Evolutionary conservation across 2,113 vertebrate species (phyloP).

Genomic region (Apeltes quadracus): DNA sequence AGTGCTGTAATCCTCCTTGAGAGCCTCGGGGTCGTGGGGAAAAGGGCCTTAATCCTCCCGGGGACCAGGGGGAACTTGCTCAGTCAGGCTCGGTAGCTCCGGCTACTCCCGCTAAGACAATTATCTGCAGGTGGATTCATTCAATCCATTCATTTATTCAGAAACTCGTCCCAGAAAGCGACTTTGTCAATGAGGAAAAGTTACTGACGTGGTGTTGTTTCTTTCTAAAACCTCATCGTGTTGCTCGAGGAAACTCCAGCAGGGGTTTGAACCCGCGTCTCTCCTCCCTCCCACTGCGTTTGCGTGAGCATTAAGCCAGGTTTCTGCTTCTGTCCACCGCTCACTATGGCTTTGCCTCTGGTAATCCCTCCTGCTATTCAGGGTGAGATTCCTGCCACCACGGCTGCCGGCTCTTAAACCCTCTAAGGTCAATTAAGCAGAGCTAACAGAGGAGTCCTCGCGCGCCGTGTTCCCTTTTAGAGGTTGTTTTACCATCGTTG

Average conservation of each 20-base stretch:
- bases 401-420: conserved; percentile 57
- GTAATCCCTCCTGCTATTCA: conserved; percentile 74
- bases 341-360: conserved; percentile 65
- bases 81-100: conserved; percentile 43
- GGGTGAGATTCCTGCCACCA: conserved; percentile 67
- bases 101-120: conserved; percentile 11
- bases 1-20: conserved; percentile 67
- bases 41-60: conserved; percentile 53
- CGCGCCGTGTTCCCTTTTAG: conserved; percentile 20
- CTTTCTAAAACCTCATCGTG: background rate
- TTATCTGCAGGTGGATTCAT: conserved; percentile 16
- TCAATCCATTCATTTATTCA: too few relatives aligned
- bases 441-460: conserved; percentile 49
- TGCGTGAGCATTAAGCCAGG: conserved; percentile 72
- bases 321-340: conserved; percentile 45
- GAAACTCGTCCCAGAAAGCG: background rate
- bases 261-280: conserved; percentile 4
- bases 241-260: conserved; percentile 6
- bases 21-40: conserved; percentile 62
- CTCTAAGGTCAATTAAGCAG: conserved; percentile 60
- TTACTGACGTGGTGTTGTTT: background rate
- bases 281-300: conserved; percentile 39
- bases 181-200: background rate
- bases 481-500: background rate
- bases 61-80: conserved; percentile 35